A percentile compares a stretch with the other conserved stretches of the same genome.
phyloP scores from a whole-genome alignment of 2,797 vertebrate species.

The Alfaro cultratus region DNA sequence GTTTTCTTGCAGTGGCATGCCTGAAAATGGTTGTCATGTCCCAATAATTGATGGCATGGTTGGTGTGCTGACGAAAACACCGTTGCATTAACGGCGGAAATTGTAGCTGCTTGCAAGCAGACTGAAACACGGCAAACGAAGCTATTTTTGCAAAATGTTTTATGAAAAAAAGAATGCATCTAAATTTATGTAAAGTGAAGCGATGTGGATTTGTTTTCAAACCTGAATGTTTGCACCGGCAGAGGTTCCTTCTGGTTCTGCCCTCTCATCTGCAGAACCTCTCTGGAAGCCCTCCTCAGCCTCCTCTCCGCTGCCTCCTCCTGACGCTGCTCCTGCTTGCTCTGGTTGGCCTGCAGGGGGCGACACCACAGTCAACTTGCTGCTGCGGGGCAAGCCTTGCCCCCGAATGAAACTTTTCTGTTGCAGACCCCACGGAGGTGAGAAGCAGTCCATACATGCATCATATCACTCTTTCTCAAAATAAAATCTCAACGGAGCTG shows the following conservation, averaged over 20 bases:
- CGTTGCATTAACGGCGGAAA: neutral
- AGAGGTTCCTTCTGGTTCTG: constrained; percentile 95
- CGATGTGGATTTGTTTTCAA: neutral
- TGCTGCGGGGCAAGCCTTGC: neutral
- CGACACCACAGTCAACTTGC: constrained; percentile 3
- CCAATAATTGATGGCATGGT: neutral
- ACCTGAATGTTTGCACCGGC: constrained; percentile 98
- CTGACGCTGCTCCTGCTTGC: constrained; percentile 92
- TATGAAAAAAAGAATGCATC: neutral
- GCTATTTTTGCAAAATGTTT: neutral
- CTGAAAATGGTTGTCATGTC: neutral
- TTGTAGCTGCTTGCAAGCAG: neutral
- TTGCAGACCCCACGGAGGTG: too few species aligned
- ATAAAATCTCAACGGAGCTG: too few species aligned
- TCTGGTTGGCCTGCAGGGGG: constrained; percentile 88
- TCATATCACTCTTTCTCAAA: too few species aligned
- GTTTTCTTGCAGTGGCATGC: neutral
- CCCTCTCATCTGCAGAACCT: constrained; percentile 93
- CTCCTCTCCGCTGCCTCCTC: constrained; percentile 95
- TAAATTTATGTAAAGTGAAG: neutral
- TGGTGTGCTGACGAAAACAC: neutral
- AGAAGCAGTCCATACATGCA: too few species aligned
- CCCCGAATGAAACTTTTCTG: too few species aligned
- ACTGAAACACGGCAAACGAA: neutral
- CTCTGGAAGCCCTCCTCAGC: constrained; percentile 95